These are phyloP conservation scores for Drosophila flavopinicola DNA, from an alignment of 2,888 invertebrate genomes.

Conservation along the genomic window DNA sequence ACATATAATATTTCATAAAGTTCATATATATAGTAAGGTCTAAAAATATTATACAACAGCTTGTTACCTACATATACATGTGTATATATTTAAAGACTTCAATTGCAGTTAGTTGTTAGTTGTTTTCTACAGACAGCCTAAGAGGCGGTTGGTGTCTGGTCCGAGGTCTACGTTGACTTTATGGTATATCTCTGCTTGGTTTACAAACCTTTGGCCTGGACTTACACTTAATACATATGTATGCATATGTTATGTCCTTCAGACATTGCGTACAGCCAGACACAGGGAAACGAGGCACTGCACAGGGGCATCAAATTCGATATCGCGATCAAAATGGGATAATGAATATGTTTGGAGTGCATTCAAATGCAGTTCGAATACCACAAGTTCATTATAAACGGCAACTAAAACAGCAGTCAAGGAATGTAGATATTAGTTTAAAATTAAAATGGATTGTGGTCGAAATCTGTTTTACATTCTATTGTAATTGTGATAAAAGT, in stretches of 20 bases:
- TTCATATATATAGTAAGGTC: slow-evolving; percentile 53
- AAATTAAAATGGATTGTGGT: neutral
- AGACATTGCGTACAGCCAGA: slow-evolving; percentile 42
- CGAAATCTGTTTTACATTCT: no score
- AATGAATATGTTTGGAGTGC: no score
- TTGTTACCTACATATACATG: slow-evolving; percentile 59
- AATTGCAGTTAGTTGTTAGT: slow-evolving; percentile 52
- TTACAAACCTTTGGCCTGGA: slow-evolving; percentile 71
- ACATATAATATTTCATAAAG: slow-evolving; percentile 47
- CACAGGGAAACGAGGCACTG: slow-evolving; percentile 36
- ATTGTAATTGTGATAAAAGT: neutral
- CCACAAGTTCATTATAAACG: no score
- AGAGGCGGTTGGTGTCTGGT: slow-evolving; percentile 54
- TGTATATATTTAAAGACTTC: slow-evolving; percentile 36
- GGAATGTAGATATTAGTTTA: no score
- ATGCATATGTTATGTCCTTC: slow-evolving; percentile 31
- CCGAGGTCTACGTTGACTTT: slow-evolving; percentile 43
- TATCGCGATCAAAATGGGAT: slow-evolving; percentile 23
- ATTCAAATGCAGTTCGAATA: no score
- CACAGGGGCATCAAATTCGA: slow-evolving; percentile 55
- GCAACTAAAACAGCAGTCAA: no score
- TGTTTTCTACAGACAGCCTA: slow-evolving; percentile 45
- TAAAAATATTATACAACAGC: slow-evolving; percentile 59
- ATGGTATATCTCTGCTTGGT: slow-evolving; percentile 46
- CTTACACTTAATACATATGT: slow-evolving; percentile 32